A percentile compares a stretch with the other conserved stretches of the same genome.
Evolutionary conservation across 2,113 vertebrate species (phyloP).

Genomic region (Tonatia bakeri): DNA sequence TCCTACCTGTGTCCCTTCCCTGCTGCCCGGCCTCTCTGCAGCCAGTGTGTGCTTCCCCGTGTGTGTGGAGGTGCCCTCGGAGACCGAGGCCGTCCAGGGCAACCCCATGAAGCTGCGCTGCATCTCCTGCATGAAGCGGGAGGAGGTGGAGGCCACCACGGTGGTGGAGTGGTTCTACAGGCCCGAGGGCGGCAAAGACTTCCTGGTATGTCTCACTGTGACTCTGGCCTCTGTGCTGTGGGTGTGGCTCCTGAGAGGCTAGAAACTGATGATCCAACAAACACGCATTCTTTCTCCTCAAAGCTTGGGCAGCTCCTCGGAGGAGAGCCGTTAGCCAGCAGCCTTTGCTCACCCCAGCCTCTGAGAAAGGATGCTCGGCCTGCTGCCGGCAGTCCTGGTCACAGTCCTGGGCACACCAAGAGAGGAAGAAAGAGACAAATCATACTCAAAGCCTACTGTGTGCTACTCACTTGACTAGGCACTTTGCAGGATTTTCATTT

Average conservation of each 20-base stretch:
- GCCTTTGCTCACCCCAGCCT: background rate
- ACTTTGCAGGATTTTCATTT: background rate
- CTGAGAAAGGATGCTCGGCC: background rate
- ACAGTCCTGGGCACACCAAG: background rate
- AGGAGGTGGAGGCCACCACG: constrained; percentile 89
- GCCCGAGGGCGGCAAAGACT: constrained; percentile 73
- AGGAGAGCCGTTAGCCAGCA: background rate
- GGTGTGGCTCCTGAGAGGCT: background rate
- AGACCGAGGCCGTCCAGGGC: constrained; percentile 90
- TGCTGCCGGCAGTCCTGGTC: background rate
- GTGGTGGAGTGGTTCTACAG: constrained; percentile 91
- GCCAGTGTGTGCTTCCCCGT: constrained; percentile 86
- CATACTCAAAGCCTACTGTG: background rate
- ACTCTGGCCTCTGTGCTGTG: background rate
- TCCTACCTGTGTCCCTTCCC: background rate
- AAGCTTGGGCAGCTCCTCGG: background rate
- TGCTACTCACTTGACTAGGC: background rate
- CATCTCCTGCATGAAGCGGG: constrained; percentile 95
- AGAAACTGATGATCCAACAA: background rate
- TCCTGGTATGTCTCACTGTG: constrained; percentile 82
- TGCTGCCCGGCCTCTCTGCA: constrained; percentile 64
- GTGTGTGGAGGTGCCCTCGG: constrained; percentile 92
- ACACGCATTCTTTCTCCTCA: background rate
- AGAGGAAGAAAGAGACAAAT: background rate
- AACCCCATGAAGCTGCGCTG: constrained; percentile 90